Base-by-base conservation (phyloP, 2,797 vertebrate genomes). In the Alfaro cultratus region DNA sequence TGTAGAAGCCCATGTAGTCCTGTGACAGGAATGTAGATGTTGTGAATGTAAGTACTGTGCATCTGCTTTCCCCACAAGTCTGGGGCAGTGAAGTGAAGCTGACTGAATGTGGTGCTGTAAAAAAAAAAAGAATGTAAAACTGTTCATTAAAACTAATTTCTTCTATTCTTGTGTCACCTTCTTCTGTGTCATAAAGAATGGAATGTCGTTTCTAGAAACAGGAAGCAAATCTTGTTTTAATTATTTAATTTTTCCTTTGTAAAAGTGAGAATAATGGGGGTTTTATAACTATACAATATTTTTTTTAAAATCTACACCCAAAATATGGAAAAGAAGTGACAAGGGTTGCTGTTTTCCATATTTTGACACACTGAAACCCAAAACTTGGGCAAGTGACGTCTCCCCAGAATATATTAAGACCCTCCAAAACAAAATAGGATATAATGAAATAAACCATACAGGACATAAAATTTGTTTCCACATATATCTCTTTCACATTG, bases 11-110 rank as follows among this genome's bases (percentile, higher is more conserved):
- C n/a, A 29, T 82, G 74, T 79, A 70, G n/a, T 64, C 81, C 57
- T 80, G 80, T 85, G 75, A 85, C 67, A 82, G 83, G 80, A 82
- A 55, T 89, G 57, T 84, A 46, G 53, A 75, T 87, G 53, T 78
- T 86, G 55, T 90, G 71, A 81, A 81, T 87, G 85, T 93, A 85
- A 92, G 85, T 79, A 57, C 74, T 75, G 83, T 85, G 88, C 46
- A 36, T 79, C 5, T 36, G 46, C n/a, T 89, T 86, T 77, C 85
- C 89, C 83, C 11, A 64, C 75, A 81, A 90, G 79, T 91, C 74
- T 67, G 81, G 88, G 91, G 87, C 79, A 81, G 75, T 71, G 81
- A 92, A 91, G 79, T 90, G 76, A 94, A 93, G 80, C 76, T 91
- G 88, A 78, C n/a, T 89, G 82, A 94, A 93, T 90, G 84, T 94